These are phyloP conservation scores for Diplolepis rosae DNA, from an alignment of 2,888 invertebrate species.

Conservation along the genomic window DNA sequence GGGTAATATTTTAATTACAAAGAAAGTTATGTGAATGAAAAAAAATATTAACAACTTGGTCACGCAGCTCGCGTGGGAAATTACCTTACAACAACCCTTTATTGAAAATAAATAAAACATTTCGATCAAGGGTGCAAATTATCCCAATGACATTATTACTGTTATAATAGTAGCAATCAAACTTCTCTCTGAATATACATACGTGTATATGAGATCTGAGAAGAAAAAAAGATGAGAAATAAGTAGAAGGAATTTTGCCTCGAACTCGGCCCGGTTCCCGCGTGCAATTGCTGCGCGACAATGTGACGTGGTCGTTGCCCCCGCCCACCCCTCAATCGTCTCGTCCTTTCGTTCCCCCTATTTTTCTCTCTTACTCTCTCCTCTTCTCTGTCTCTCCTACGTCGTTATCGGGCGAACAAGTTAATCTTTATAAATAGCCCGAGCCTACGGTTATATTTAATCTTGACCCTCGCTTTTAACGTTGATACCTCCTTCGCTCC, in stretches of 20 bases:
- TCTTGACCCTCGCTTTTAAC: slow-evolving; percentile 68
- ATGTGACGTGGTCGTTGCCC: slow-evolving; percentile 62
- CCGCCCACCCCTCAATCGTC: slow-evolving; percentile 36
- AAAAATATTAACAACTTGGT: too few relatives aligned
- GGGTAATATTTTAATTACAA: too few relatives aligned
- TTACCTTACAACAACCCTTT: too few relatives aligned
- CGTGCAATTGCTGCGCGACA: slow-evolving; percentile 64
- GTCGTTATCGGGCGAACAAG: slow-evolving; percentile 72
- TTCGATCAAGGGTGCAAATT: background rate
- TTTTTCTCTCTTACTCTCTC: slow-evolving; percentile 52
- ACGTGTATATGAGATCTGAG: slow-evolving; percentile 28
- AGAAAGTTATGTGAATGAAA: too few relatives aligned
- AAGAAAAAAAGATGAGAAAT: slow-evolving; percentile 45
- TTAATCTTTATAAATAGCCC: slow-evolving; percentile 72
- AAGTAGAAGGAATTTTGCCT: slow-evolving; percentile 56
- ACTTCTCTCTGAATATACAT: slow-evolving; percentile 23
- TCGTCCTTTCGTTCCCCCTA: slow-evolving; percentile 35
- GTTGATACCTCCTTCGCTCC: slow-evolving; percentile 54
- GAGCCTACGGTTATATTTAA: slow-evolving; percentile 70
- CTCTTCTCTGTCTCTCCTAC: slow-evolving; percentile 55
- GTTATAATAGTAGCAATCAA: slow-evolving; percentile 24
- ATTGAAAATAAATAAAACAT: background rate
- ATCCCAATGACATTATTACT: slow-evolving; percentile 9
- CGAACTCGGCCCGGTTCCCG: slow-evolving; percentile 60
- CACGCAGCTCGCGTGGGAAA: too few relatives aligned